A percentile compares a stretch with the other conserved stretches of the same genome.
phyloP scores from a whole-genome alignment of 2,113 vertebrate species.

The Hyla sarda region DNA sequence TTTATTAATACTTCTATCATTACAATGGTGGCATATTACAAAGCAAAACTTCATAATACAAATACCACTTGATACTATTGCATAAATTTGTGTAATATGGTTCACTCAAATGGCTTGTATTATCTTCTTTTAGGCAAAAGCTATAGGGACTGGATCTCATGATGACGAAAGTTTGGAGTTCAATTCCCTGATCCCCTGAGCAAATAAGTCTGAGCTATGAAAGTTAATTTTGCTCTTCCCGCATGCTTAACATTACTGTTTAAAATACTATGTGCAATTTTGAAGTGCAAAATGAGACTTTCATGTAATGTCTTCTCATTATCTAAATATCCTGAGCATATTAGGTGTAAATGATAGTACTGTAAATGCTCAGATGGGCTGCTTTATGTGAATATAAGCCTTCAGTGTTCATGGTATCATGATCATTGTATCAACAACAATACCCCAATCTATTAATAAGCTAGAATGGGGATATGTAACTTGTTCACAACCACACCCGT shows the following conservation, averaged over 20 bases:
- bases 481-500: slow-evolving; percentile 1
- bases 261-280: not conserved
- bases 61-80: not conserved
- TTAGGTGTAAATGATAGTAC: not conserved
- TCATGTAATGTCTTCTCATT: slow-evolving; percentile 5
- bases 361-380: too few species aligned
- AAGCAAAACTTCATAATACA: slow-evolving; percentile 2
- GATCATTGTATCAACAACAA: not conserved
- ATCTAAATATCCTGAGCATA: not conserved
- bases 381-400: not conserved
- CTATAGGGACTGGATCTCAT: slow-evolving; percentile 14
- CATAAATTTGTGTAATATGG: slow-evolving; percentile 22
- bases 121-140: slow-evolving; percentile 29
- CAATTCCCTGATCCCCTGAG: slow-evolving; percentile 36
- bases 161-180: slow-evolving; percentile 20
- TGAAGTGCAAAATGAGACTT: not conserved
- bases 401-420: not conserved
- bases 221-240: slow-evolving; percentile 44
- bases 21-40: not conserved
- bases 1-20: not conserved
- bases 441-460: not conserved
- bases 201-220: slow-evolving; percentile 37
- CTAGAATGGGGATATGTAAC: not conserved
- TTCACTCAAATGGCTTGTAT: slow-evolving; percentile 7
- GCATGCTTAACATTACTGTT: slow-evolving; percentile 32